Evolutionary conservation across 2,797 vertebrate genomes (phyloP).

Genomic region (Pseudochirops corinnae): DNA sequence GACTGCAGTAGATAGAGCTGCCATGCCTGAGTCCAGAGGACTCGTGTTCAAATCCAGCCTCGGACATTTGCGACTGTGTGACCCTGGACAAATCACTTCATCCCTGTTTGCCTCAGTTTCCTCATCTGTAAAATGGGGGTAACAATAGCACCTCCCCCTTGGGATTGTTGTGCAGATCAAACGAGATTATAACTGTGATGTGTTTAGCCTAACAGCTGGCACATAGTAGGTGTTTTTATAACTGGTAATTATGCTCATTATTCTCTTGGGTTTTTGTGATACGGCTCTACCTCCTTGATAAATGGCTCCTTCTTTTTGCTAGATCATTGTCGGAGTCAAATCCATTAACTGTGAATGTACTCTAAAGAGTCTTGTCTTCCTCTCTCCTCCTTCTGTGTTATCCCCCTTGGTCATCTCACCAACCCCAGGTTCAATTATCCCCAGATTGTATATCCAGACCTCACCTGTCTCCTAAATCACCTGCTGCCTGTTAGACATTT

Average conservation of each 20-base stretch:
- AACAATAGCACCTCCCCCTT: too few species aligned
- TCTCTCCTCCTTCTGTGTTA: neutral
- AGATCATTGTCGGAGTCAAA: neutral
- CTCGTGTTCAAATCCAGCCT: too few species aligned
- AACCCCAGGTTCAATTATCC: neutral
- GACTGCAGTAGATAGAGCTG: too few species aligned
- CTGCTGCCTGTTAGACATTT: neutral
- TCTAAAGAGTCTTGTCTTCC: neutral
- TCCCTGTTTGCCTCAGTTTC: too few species aligned
- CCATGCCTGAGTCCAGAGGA: too few species aligned
- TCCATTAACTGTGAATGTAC: neutral
- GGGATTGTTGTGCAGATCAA: too few species aligned
- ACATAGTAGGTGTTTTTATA: too few species aligned
- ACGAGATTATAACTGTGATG: too few species aligned
- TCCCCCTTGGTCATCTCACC: neutral
- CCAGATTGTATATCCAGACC: neutral
- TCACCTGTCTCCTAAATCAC: neutral
- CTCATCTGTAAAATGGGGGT: too few species aligned
- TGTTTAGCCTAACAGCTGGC: too few species aligned
- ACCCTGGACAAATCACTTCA: too few species aligned
- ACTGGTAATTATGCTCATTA: neutral
- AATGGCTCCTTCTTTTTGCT: neutral
- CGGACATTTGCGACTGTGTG: too few species aligned
- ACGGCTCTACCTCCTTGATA: neutral
- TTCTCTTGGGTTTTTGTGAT: neutral